Evolutionary conservation across 1,140 invertebrate species (phyloP), one percentile per base, ranked within the genome.

Genomic region (Papilio machaon): DNA sequence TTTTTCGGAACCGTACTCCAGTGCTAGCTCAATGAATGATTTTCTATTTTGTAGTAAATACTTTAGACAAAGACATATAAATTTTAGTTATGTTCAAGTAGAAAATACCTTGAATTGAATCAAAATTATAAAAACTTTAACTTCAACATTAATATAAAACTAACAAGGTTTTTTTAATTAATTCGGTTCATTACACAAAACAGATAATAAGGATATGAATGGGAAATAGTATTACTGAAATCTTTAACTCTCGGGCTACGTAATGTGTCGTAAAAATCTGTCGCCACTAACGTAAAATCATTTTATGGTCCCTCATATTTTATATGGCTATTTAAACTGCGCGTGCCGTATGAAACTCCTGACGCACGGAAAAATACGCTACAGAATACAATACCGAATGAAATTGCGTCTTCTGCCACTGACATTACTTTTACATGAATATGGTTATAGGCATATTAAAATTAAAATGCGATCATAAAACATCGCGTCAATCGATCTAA

Each of bases 221-320:
- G 23, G 23, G 60, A 64, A 30, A 13, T 23, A 30, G 17, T 74
- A 10, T 49, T 74, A 19, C 7, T 49, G n/a, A 15, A 76, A 76
- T 76, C 47, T 76, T 75, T 49, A 80, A 54, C 47, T 54, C 74
- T 35, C 49, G 10, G 58, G 38, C 46, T 79, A 15, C 58, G 30
- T 80, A 30, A 70, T 79, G 64, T 81, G 67, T 73, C 80, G 80
- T 86, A 86, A 86, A 85, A 87, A 83, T 84, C 83, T 87, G 82
- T 84, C 77, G 74, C 49, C 67, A 85, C 82, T 85, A 82, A 80
- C 82, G 82, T 88, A 86, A 86, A 87, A 88, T 85, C 80, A 82
- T 85, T 86, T 87, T 85, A 86, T 83, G 82, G 60, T 52, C 77
- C 80, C 78, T 86, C 84, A 84, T 82, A 80, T 79, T 79, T 43